Base-by-base conservation (phyloP, 2,888 invertebrate genomes). In the Phengaris arion region DNA sequence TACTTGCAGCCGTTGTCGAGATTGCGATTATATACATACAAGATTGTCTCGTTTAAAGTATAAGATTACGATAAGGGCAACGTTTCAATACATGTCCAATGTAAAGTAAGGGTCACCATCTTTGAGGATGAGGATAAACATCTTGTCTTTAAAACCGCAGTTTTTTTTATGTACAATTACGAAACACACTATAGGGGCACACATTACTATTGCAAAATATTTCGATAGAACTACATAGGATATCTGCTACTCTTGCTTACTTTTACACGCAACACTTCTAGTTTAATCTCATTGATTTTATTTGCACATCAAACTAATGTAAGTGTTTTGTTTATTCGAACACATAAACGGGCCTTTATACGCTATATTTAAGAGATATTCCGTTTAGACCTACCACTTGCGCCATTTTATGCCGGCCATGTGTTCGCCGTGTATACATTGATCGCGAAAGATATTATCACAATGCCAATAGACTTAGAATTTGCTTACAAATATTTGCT, bases 371-470 rank as follows among this genome's bases (percentile, higher is more conserved):
- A 22, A 54, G 54, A 51, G 72, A 70, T 51, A 64, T 64, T 64
- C 7, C 74, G 64, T 74, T 74, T 64, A 74, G 59, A 74, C 69
- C 69, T 48, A 69, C 69, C 48, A 75, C 69, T 75, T 75, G 75
- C 64, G 74, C 68, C 15, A 46, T 59, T 78, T 78, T 78, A 78
- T 78, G 74, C 59, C 46, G 57, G 78, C 78, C 77, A 77, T 77
- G 74, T 78, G 78, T 75, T 78, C 57, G 13, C 69, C 8, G 68
- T 74, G 74, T 74, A 74, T 74, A 68, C 13, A 68, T 59, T 68
- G 64, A 68, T 76, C 75, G 75, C 75, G 70, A 75, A 74, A 69
- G 75, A 75, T 35, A 35, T 74, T 74, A 76, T 75, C 75, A 75
- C 75, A 70, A 75, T 74, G 35, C 54, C 59, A 74, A 73, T 72